phyloP scores from a whole-genome alignment of 2,797 vertebrate genomes.

The Miichthys miiuy region DNA sequence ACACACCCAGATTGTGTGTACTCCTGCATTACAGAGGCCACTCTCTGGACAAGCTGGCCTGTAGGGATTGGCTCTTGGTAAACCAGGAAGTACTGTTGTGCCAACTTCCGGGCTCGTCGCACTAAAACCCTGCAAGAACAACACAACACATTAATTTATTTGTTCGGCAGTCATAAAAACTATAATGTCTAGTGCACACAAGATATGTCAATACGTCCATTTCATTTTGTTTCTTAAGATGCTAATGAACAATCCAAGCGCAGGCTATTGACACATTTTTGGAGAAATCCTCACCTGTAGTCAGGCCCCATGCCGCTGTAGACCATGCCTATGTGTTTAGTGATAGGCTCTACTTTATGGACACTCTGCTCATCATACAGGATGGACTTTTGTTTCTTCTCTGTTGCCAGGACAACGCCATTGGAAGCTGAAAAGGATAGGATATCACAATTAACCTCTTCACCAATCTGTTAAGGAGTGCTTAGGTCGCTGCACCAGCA shows the following conservation, averaged over 20 bases:
- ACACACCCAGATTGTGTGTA: slow-evolving; percentile 98
- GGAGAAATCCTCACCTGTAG: slow-evolving; percentile 89
- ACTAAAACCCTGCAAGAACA: slow-evolving; percentile 91
- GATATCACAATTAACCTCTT: background rate
- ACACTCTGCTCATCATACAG: slow-evolving; percentile 98
- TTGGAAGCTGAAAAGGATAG: slow-evolving; percentile 89
- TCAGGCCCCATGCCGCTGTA: slow-evolving; percentile 99
- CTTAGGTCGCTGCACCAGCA: background rate
- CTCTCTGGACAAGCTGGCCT: slow-evolving; percentile 97
- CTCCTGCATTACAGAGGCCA: slow-evolving; percentile 99
- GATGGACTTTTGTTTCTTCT: slow-evolving; percentile 99
- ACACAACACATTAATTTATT: slow-evolving; percentile 1
- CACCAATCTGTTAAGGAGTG: background rate
- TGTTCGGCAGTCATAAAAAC: background rate
- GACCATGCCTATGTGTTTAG: slow-evolving; percentile 99
- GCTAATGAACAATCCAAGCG: background rate
- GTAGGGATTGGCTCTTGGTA: slow-evolving; percentile 99
- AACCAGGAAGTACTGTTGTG: slow-evolving; percentile 97
- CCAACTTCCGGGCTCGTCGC: slow-evolving; percentile 95
- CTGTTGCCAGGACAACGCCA: slow-evolving; percentile 97
- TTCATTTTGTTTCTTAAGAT: background rate
- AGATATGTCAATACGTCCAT: no score
- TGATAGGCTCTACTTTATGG: slow-evolving; percentile 99
- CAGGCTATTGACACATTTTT: background rate
- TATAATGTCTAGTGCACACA: background rate